Base-by-base conservation (phyloP, 2,113 vertebrate genomes). In the Centropristis striata region DNA sequence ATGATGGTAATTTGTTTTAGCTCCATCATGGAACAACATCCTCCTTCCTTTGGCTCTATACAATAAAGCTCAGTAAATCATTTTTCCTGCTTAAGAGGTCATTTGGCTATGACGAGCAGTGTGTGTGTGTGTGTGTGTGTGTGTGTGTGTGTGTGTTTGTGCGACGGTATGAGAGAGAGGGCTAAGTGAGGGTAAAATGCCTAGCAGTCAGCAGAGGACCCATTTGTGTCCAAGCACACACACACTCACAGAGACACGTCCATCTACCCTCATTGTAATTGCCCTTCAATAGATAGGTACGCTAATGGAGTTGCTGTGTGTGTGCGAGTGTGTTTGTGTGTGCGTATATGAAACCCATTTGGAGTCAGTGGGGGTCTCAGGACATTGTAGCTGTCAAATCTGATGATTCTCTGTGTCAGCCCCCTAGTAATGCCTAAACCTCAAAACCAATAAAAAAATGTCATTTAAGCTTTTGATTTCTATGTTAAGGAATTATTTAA, bases 171-270 rank as follows among this genome's bases (percentile, higher is more conserved):
- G 66, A 54, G 47, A 2, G 44, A 64, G 58, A 69, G 46, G 23
- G 47, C 78, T 86, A 90, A 91, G 84, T 84, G 87, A 81, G 75
- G 87, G 70, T 90, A 90, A 87, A 92, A 82, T 81, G 84, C 79
- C 81, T 57, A 44, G 81, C 10, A 11, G 75, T 83, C 69, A 74
- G 81, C 57, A 72, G 36, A 83, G 70, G 76, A 75, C 54, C 77
- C 70, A 88, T 91, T 88, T 87, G n/a, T 77, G 78, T 81, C 54
- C 60, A 69, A 54, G 41, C 47, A 36, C 73, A 44, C 32, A 28
- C 25, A 47, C 47, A 46, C 53, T 10, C 67, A 71, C 58, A 77
- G 8, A 50, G 47, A 4, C 64, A 49, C 37, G 37, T 72, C 70
- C 64, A 80, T 84, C 66, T 78, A 49, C 73, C 69, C 39, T 86